Percentiles rank a stretch among this genome's conserved stretches.
These are phyloP conservation scores for Myotis findleyi DNA, from an alignment of 2,797 vertebrate genomes.

Conservation along the genomic window DNA sequence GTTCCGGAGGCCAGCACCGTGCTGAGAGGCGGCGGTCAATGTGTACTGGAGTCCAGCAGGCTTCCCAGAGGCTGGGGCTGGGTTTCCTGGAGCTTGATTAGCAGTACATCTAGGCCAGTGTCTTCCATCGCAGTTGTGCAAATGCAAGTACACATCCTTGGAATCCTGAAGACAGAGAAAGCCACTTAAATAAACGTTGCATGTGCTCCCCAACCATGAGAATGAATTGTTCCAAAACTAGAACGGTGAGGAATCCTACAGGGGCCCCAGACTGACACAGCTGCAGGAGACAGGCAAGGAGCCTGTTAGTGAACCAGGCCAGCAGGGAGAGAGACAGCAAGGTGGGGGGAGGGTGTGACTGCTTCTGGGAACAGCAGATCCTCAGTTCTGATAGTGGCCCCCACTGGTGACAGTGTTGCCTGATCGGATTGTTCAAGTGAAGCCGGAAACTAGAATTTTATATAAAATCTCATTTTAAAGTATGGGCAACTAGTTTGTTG, in stretches of 20 bases:
- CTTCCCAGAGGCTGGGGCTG: not conserved
- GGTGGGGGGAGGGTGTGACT: rapidly evolving
- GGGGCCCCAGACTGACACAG: not conserved
- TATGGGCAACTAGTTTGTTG: not conserved
- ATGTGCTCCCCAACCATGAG: not conserved
- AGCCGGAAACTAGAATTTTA: not conserved
- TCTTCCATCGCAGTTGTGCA: rapidly evolving
- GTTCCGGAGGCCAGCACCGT: not conserved
- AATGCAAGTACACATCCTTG: not conserved
- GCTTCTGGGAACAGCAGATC: not conserved
- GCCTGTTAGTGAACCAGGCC: not conserved
- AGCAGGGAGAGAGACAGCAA: not conserved
- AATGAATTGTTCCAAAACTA: not conserved
- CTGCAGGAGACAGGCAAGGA: not conserved
- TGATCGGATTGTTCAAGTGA: not conserved
- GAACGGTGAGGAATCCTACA: not conserved
- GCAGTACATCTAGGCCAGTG: not conserved
- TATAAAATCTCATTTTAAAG: not conserved
- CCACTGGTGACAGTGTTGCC: no score
- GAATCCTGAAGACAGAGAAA: not conserved
- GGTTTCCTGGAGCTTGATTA: not conserved
- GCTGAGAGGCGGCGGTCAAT: not conserved
- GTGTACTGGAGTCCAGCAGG: not conserved
- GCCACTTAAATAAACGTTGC: not conserved
- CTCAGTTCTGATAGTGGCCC: not conserved